phyloP scores from a whole-genome alignment of 2,888 invertebrate species.

The Scaptodrosophila latifasciaeformis region DNA sequence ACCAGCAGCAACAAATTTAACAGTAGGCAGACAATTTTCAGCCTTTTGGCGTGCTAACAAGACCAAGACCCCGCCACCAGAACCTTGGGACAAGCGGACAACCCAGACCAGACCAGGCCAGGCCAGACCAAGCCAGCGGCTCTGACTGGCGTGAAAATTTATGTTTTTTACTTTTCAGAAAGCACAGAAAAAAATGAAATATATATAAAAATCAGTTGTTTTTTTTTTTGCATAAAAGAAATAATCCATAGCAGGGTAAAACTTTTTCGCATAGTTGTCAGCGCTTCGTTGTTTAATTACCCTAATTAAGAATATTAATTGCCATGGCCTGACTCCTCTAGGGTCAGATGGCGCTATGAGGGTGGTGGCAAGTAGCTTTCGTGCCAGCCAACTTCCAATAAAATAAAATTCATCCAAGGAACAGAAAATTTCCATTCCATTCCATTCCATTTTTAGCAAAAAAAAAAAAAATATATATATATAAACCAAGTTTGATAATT shows the following conservation, averaged over 20 bases:
- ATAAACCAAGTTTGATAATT: background rate
- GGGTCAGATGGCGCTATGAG: too few species aligned
- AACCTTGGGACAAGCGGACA: constrained; percentile 30
- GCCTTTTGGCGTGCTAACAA: constrained; percentile 57
- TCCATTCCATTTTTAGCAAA: constrained; percentile 63
- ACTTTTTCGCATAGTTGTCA: constrained; percentile 73
- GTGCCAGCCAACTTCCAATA: constrained; percentile 3
- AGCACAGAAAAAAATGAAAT: constrained; percentile 3
- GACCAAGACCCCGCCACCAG: constrained; percentile 17
- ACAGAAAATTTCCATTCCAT: constrained; percentile 19
- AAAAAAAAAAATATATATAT: constrained; percentile 46
- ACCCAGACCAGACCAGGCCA: background rate
- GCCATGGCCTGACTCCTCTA: constrained; percentile 49
- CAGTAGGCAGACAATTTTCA: constrained; percentile 12
- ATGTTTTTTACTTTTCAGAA: constrained; percentile 44
- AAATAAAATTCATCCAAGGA: constrained; percentile 7
- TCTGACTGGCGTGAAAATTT: constrained; percentile 58
- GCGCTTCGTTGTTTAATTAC: constrained; percentile 73
- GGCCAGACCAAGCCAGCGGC: background rate
- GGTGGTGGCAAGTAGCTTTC: too few species aligned
- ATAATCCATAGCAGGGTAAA: constrained; percentile 31
- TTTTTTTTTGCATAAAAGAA: background rate
- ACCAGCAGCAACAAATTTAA: constrained; percentile 17
- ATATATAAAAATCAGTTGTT: background rate
- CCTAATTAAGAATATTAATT: constrained; percentile 75